Percentiles rank a stretch among this genome's conserved stretches.
Evolutionary conservation across 2,113 vertebrate species (phyloP).

Genomic region (Melanerpes aurifrons): DNA sequence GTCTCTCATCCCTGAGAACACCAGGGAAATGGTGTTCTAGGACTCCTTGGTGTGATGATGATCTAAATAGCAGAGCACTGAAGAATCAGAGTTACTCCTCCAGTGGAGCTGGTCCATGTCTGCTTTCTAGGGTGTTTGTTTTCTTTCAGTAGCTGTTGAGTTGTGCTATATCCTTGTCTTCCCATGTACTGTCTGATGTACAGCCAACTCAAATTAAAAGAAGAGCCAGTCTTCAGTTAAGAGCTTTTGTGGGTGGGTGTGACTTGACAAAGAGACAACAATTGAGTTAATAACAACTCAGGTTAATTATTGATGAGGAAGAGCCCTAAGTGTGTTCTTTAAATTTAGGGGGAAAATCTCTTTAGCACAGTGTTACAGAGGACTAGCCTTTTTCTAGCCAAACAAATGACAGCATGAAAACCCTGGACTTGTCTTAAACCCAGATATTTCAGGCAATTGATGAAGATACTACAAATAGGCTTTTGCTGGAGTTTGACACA

Average conservation of each 20-base stretch:
- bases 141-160: slow-evolving; percentile 40
- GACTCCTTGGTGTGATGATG: neutral
- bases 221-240: slow-evolving; percentile 49
- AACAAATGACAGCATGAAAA: neutral
- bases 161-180: slow-evolving; percentile 47
- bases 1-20: neutral
- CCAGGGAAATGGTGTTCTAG: neutral
- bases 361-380: neutral
- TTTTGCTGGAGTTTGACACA: neutral
- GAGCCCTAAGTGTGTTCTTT: neutral
- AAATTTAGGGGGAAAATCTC: slow-evolving; percentile 21
- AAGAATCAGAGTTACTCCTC: slow-evolving; percentile 43
- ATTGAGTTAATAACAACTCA: slow-evolving; percentile 45
- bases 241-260: slow-evolving; percentile 60
- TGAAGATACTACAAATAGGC: neutral
- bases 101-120: slow-evolving; percentile 50
- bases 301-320: slow-evolving; percentile 60
- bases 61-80: neutral
- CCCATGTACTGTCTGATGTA: slow-evolving; percentile 44
- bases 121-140: slow-evolving; percentile 62
- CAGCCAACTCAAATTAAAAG: slow-evolving; percentile 67
- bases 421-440: neutral
- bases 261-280: slow-evolving; percentile 53
- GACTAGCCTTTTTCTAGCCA: neutral
- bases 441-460: neutral